Evolutionary conservation across 1,140 invertebrate genomes (phyloP), one percentile per base, ranked within the genome.

Genomic region (Drosophila sechellia): DNA sequence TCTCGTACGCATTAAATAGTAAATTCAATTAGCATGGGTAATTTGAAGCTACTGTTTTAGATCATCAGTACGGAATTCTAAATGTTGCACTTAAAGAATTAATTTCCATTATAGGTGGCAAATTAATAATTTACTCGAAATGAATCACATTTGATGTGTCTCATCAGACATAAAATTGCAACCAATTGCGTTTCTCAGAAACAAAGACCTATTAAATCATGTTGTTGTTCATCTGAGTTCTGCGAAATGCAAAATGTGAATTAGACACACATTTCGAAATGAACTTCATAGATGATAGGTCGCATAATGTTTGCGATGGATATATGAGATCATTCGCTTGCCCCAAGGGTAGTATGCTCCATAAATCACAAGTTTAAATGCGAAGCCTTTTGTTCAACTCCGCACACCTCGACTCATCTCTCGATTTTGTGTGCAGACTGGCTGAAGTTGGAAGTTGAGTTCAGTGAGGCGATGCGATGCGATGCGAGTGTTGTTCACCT

Each of bases 291-390:
- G 59, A 66, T 22, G 34, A 66, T 66, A 50, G 27, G 59, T 34
- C 42, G 15, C 59, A 64, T 37, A 64, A 45, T 59, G 20, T 35
- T 45, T 17, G 27, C n/a, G 15, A 95, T 15, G 95, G 65, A 80
- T 95, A 95, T 57, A 94, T 93, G 55, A 95, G 86, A 83, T 95
- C 95, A 76, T 95, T 94, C 60, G 93, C 93, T n/a, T 92, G 92
- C 17, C 93, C 92, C 70, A 74, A 63, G 70, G 52, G 69, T 61
- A 74, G 31, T 54, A 54, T 61, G 71, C 50, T 64, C 43, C 71
- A 74, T 74, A 74, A 74, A 94, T 79, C 48, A 81, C 77, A 70
- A 35, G 50, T 34, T 45, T 48, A 49, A 70, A 48, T 91, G 86
- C 4, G 86, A 71, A 94, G 91, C 66, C 64, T 70, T 70, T 70